Evolutionary conservation across 2,797 vertebrate species (phyloP), one percentile per base, ranked within the genome.

Genomic region (Gallirallus australis): DNA sequence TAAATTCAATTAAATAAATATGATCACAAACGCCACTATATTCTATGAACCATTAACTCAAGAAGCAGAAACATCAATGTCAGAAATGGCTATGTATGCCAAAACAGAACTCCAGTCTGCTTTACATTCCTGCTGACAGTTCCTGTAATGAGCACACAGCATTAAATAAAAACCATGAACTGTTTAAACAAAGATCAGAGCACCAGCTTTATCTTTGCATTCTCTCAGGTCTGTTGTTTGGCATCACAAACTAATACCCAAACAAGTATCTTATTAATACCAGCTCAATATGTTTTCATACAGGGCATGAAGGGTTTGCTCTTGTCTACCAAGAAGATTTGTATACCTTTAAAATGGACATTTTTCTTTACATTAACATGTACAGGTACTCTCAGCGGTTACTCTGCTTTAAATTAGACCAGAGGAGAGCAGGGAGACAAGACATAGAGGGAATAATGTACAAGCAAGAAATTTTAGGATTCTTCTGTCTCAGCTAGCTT

Each of bases 181-280:
- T 94, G 88, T 92, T 94, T 95, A 93, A 95, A 94, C 60, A 94
- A 87, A 95, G 85, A 96, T 94, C 90, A 93, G 85, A 95, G 87
- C 12, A 1, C 53, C 39, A 82, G 77, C 56, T 91, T 86, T 82
- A 93, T 86, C 90, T 90, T 63, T 69, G 64, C 50, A 18, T 50
- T 80, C 71, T 85, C 64, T 84, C 20, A 35, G 71, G 68, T 82
- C 83, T 93, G 87, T 77, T 82, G 81, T 79, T 77, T 80, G 68
- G 47, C 75, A 92, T 42, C 79, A 79, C 82, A 89, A 93, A 60
- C 73, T 73, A 88, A 84, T 28, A 86, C 35, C 45, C 86, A 82
- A 86, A 50, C 66, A 84, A 73, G n/a, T 48, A 64, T 14, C 57
- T 35, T 66, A 28, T 27, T 77, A 89, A 83, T 4, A 90, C 13